Base-by-base conservation (phyloP, 2,113 vertebrate genomes). In the Halcyon malimbica region DNA sequence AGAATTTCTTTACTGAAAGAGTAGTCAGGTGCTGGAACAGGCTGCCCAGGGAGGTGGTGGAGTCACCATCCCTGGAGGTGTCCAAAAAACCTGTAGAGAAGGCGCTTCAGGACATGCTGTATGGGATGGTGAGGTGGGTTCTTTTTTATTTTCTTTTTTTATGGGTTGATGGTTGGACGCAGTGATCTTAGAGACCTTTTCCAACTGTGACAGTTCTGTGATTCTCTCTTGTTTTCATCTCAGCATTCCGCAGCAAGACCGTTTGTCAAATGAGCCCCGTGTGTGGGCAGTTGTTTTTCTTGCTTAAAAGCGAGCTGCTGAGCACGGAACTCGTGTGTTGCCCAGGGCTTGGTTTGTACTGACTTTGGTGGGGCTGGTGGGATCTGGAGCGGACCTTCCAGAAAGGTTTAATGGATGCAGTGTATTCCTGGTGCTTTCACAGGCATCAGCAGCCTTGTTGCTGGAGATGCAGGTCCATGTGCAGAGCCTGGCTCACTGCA, bases 391-490 rank as follows among this genome's bases (percentile, higher is more conserved):
- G 60, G 59, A 17, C 46, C 29, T 54, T 29, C n/a, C 20, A 4
- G 57, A 35, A 20, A 24, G 29, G 37, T 35, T 11, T n/a, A 50
- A 33, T 12, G 24, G 35, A 4, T 37, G n/a, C 2, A 6, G 2
- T 16, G 42, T 15, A 15, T 42, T 5, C 39, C 11, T 19, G 9
- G 10, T 1, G 9, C 25, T 18, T 31, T 50, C 31, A 11, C 5
- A 6, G 53, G 17, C 51, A 10, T 21, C n/a, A 12, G 23, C 12
- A 7, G 1, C 0, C 2, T 13, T 0, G 1, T 1, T 26, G 53
- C 51, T 53, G 67, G 53, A 46, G 37, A 6, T 53, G 68, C 37
- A 10, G 65, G 33, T 64, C 31, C 1, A 1, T 9, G 1, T 4
- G 9, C 35, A 35, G 44, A 53, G 29, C 39, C 51, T 3, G 2